phyloP scores from a whole-genome alignment of 2,888 invertebrate genomes.

The Drosophila picticornis region DNA sequence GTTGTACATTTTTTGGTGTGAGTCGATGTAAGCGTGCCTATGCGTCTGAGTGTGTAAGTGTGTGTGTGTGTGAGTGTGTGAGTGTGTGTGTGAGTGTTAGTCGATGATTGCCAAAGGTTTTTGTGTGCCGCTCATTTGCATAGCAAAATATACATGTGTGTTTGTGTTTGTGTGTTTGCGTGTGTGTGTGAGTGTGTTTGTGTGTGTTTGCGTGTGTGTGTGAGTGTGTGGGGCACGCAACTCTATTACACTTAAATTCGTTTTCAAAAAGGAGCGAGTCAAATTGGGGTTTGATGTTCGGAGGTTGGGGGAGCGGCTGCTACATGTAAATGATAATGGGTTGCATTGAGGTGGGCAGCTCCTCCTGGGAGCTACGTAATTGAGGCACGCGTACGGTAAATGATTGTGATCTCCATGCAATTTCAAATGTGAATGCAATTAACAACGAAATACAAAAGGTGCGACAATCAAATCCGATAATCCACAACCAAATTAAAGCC shows the following conservation, averaged over 20 bases:
- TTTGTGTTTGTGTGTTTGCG: constrained; percentile 19
- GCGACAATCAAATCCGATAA: constrained; percentile 18
- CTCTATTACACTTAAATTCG: constrained; percentile 77
- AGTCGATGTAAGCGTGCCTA: constrained; percentile 15
- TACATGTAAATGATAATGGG: constrained; percentile 24
- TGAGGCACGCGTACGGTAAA: constrained; percentile 69
- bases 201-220: constrained; percentile 23
- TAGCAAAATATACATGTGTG: constrained; percentile 34
- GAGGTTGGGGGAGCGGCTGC: not conserved
- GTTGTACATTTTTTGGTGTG: constrained; percentile 66
- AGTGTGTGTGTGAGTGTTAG: constrained; percentile 25
- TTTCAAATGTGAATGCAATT: constrained; percentile 70
- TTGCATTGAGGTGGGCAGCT: constrained; percentile 1
- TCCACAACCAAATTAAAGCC: constrained; percentile 1
- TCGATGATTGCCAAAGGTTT: constrained; percentile 68
- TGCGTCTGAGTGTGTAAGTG: constrained; percentile 12
- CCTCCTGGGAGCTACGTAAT: constrained; percentile 60
- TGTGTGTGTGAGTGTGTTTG: constrained; percentile 37
- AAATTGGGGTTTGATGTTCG: constrained; percentile 46
- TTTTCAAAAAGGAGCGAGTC: constrained; percentile 66
- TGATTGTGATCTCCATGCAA: constrained; percentile 65
- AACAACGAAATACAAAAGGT: constrained; percentile 39
- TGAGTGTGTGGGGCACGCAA: constrained; percentile 65
- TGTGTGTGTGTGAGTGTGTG: constrained; percentile 30
- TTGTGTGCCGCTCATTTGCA: constrained; percentile 61